phyloP scores from a whole-genome alignment of 2,113 vertebrate genomes.

The Dolichallabes microphthalmus region DNA sequence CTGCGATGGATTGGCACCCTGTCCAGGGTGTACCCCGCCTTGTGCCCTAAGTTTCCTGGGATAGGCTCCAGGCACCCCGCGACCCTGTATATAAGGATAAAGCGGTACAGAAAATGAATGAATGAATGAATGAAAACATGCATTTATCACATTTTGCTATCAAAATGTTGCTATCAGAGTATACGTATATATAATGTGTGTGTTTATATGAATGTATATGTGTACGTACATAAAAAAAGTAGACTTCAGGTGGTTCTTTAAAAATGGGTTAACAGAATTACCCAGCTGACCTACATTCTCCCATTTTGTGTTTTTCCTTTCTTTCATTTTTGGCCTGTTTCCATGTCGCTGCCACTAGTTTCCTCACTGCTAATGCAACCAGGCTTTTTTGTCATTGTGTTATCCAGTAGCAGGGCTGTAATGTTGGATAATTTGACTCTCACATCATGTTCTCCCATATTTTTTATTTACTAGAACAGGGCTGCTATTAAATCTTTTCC shows the following conservation, averaged over 20 bases:
- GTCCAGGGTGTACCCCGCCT: no score
- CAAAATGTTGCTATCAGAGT: no score
- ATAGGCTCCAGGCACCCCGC: no score
- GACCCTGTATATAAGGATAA: no score
- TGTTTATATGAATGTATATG: no score
- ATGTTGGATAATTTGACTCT: background rate
- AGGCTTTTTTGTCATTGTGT: background rate
- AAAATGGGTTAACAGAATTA: background rate
- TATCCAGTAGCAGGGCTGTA: background rate
- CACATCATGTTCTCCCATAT: background rate
- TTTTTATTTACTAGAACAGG: conserved; percentile 4
- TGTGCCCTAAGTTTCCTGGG: no score
- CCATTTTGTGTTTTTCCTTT: conserved; percentile 2
- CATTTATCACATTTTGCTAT: no score
- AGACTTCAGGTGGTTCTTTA: background rate
- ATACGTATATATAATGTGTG: no score
- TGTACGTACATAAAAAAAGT: no score
- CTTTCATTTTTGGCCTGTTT: background rate
- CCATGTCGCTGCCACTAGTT: background rate
- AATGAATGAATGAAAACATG: no score
- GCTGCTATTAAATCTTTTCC: background rate
- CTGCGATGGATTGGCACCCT: no score
- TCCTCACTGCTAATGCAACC: background rate
- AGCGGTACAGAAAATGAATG: no score
- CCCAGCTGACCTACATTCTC: background rate